Conservation (phyloP, 1,140 invertebrate genomes). For the Caerostris darwini region DNA sequence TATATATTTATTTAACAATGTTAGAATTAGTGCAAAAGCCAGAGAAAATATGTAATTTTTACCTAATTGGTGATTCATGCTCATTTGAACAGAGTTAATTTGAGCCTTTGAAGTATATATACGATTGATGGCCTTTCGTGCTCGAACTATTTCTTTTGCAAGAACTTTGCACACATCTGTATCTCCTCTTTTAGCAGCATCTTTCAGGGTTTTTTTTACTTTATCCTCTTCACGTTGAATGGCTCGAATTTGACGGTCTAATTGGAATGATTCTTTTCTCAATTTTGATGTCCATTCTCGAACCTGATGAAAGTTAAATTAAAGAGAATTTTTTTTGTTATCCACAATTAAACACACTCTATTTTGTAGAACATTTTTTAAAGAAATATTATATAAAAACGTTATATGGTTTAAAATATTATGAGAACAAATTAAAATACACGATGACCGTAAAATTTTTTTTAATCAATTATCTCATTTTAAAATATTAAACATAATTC, state of each 20-base stretch:
- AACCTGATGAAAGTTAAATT: slow-evolving; percentile 85
- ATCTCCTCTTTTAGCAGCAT: slow-evolving; percentile 97
- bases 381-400: too few relatives aligned
- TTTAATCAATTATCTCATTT: too few relatives aligned
- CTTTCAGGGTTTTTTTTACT: slow-evolving; percentile 95
- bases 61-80: slow-evolving; percentile 99
- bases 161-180: slow-evolving; percentile 96
- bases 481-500: too few relatives aligned
- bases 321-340: too few relatives aligned
- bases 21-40: too few relatives aligned
- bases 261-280: slow-evolving; percentile 93
- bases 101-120: slow-evolving; percentile 98
- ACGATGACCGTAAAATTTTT: too few relatives aligned
- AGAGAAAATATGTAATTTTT: slow-evolving; percentile 75
- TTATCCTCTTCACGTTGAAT: slow-evolving; percentile 99
- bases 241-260: slow-evolving; percentile 96
- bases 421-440: too few relatives aligned
- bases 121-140: slow-evolving; percentile 94
- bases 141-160: slow-evolving; percentile 96
- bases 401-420: too few relatives aligned
- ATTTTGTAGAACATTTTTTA: too few relatives aligned
- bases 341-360: too few relatives aligned
- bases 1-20: too few relatives aligned
- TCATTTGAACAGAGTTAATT: slow-evolving; percentile 96
- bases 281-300: slow-evolving; percentile 97